phyloP scores from a whole-genome alignment of 2,797 vertebrate species.

The Chiloscyllium punctatum region DNA sequence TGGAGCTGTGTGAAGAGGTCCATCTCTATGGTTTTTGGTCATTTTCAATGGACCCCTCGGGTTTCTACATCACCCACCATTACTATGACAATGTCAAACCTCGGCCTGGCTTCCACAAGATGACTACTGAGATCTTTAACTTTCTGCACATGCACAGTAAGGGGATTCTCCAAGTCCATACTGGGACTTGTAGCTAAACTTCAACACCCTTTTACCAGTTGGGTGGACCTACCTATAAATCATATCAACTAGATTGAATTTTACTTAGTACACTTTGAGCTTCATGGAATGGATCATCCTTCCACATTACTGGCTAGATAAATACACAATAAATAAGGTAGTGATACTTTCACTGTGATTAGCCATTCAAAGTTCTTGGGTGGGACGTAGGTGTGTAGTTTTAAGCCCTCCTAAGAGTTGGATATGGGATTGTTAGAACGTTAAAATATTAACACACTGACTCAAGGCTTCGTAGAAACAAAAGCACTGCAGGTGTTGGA shows the following conservation, averaged over 20 bases:
- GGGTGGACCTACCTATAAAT: background rate
- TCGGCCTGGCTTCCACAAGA: constrained; percentile 90
- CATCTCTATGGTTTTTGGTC: constrained; percentile 98
- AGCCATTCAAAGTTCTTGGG: background rate
- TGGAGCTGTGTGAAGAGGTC: constrained; percentile 93
- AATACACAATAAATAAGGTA: background rate
- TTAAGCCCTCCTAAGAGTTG: background rate
- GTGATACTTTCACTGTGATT: background rate
- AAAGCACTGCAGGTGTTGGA: too few relatives aligned
- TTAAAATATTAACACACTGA: background rate
- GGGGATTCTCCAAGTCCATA: constrained; percentile 88
- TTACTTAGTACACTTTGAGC: background rate
- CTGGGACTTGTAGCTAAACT: constrained; percentile 73
- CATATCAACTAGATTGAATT: background rate
- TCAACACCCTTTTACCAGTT: background rate
- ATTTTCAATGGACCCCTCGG: constrained; percentile 92
- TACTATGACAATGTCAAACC: constrained; percentile 99
- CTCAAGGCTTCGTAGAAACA: background rate
- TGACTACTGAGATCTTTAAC: constrained; percentile 95
- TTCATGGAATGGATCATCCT: background rate
- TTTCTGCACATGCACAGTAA: constrained; percentile 95
- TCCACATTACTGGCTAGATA: constrained; percentile 12
- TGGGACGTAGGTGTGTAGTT: too few relatives aligned
- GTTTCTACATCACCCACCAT: constrained; percentile 90
- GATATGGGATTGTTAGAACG: background rate